Percentiles rank a stretch among this genome's conserved stretches.
Conservation (phyloP, 2,797 vertebrate species). For the Poecile montanus region DNA sequence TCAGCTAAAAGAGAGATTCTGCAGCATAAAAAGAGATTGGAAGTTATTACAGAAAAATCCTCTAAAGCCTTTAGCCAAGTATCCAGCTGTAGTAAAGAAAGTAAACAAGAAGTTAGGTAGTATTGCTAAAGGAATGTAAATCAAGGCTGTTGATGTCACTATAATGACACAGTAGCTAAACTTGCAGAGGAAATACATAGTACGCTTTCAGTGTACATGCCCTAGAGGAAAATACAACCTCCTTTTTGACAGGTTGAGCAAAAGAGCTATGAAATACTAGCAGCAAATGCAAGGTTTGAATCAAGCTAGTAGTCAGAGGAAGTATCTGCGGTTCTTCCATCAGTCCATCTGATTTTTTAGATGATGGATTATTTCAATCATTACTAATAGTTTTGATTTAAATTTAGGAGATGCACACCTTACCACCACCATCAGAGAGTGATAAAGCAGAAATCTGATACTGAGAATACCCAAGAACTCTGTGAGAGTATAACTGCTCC, state of each 20-base stretch:
- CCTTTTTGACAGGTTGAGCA: not conserved
- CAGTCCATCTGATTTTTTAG: not conserved
- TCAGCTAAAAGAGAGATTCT: constrained; percentile 39
- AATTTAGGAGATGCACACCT: not conserved
- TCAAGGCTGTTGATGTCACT: constrained; percentile 32
- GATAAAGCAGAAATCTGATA: not conserved
- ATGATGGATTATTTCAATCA: not conserved
- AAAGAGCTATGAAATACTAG: not conserved
- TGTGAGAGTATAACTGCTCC: not conserved
- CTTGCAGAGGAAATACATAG: not conserved
- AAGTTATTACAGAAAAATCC: constrained; percentile 44
- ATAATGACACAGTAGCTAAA: not conserved
- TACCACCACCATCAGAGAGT: not conserved
- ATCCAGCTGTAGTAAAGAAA: constrained; percentile 24
- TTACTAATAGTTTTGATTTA: not conserved
- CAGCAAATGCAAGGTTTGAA: not conserved
- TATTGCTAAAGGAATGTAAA: constrained; percentile 35
- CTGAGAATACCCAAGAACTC: not conserved
- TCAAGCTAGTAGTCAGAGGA: constrained; percentile 8
- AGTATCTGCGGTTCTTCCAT: not conserved
- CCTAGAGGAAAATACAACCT: not conserved
- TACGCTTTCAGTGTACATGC: not conserved
- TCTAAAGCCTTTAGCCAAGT: constrained; percentile 35
- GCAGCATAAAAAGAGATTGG: constrained; percentile 1
- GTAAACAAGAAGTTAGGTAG: not conserved